Percentiles rank a stretch among this genome's conserved stretches.
Evolutionary conservation across 2,797 vertebrate genomes (phyloP).

Genomic region (Cirrhinus mrigala): DNA sequence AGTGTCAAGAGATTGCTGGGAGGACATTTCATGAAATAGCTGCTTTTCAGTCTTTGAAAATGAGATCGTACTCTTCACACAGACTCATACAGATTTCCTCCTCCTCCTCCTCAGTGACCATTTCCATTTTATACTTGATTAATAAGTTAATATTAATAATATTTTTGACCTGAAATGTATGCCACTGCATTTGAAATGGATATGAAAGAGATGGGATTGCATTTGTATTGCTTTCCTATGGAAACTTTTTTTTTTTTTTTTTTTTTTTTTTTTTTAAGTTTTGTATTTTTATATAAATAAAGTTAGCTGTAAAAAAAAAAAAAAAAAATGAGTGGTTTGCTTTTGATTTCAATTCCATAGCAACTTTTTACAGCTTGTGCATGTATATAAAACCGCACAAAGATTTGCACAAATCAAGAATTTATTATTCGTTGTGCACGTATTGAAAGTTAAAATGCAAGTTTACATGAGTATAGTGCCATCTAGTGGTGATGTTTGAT

Average conservation of each 20-base stretch:
- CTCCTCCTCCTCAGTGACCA: constrained; percentile 14
- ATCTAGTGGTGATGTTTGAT: too few relatives aligned
- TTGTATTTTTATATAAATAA: constrained; percentile 77
- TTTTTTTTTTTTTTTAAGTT: constrained; percentile 64
- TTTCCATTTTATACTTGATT: constrained; percentile 67
- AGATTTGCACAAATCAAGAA: not conserved
- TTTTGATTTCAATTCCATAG: not conserved
- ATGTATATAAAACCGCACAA: not conserved
- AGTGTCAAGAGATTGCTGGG: constrained; percentile 46
- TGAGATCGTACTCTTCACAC: constrained; percentile 49
- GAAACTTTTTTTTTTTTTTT: constrained; percentile 88
- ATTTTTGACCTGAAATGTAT: constrained; percentile 27
- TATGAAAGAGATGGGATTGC: constrained; percentile 89
- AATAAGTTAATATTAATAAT: constrained; percentile 65
- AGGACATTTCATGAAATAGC: not conserved
- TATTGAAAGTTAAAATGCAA: not conserved
- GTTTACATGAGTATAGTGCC: not conserved
- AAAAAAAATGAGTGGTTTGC: constrained; percentile 8
- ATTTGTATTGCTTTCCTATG: constrained; percentile 93
- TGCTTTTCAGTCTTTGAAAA: constrained; percentile 63
- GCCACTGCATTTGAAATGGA: constrained; percentile 71
- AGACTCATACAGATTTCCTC: constrained; percentile 45
- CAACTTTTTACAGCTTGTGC: not conserved
- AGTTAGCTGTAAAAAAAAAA: constrained; percentile 67
- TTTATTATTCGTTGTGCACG: too few relatives aligned